A percentile compares a stretch with the other conserved stretches of the same genome.
Conservation (phyloP, 92 coral and sea anemone species). For the Bergia puertoricense region DNA sequence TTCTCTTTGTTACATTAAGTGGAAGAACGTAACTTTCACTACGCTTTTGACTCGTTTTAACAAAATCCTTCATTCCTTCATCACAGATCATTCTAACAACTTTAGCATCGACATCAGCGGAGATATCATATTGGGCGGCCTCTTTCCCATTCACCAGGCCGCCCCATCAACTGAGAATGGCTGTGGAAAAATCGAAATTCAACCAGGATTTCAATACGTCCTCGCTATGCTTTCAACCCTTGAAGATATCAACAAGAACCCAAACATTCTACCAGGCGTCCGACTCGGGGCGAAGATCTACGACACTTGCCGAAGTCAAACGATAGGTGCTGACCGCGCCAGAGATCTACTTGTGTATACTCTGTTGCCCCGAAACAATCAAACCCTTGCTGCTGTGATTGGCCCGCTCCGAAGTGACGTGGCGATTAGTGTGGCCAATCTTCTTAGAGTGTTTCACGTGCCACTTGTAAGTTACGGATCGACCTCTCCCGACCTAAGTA, state of each 20-base stretch:
- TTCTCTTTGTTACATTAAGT: too few relatives aligned
- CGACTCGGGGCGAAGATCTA: constrained; percentile 52
- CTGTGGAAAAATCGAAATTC: constrained; percentile 44
- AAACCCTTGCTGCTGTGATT: constrained; percentile 49
- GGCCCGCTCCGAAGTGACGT: constrained; percentile 51
- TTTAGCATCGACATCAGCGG: constrained; percentile 32
- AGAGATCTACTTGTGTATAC: constrained; percentile 42
- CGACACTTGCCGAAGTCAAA: constrained; percentile 64
- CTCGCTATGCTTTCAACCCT: constrained; percentile 54
- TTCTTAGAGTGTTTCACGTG: constrained; percentile 39
- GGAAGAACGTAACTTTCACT: too few relatives aligned
- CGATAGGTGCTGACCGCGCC: constrained; percentile 56
- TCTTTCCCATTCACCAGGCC: constrained; percentile 49
- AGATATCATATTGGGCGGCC: constrained; percentile 48
- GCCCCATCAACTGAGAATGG: constrained; percentile 37
- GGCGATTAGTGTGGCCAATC: constrained; percentile 42
- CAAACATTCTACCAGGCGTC: constrained; percentile 48
- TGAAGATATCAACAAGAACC: constrained; percentile 48
- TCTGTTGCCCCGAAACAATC: constrained; percentile 44
- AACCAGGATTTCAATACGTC: constrained; percentile 50
- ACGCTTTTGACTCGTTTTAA: neutral
- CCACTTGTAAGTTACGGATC: constrained; percentile 47
- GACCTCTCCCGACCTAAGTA: constrained; percentile 41
- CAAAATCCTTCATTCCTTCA: neutral
- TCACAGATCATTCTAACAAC: neutral